A percentile compares a stretch with the other conserved stretches of the same genome.
These are phyloP conservation scores for Vipera latastei DNA, from an alignment of 2,797 vertebrate species.

Conservation along the genomic window DNA sequence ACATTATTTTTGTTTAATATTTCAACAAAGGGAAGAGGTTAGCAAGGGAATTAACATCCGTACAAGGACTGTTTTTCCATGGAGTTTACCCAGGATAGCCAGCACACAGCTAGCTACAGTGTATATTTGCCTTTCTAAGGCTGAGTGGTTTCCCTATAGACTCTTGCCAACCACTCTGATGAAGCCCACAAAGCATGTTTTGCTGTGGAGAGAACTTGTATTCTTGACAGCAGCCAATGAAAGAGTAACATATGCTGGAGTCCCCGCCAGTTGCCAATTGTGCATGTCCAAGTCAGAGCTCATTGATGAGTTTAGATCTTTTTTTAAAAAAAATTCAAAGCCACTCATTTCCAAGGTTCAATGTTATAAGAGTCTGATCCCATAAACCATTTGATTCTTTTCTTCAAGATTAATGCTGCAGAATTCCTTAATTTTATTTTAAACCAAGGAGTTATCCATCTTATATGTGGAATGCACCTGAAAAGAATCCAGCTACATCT, in stretches of 20 bases:
- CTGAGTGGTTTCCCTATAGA: slow-evolving; percentile 51
- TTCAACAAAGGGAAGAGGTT: slow-evolving; percentile 70
- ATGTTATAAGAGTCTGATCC: not conserved
- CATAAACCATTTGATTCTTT: not conserved
- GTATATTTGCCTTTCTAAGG: slow-evolving; percentile 65
- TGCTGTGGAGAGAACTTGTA: fast-evolving
- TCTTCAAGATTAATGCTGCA: not conserved
- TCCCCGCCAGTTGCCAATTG: not conserved
- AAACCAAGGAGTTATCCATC: not conserved
- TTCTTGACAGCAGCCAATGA: not conserved
- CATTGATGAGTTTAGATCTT: not conserved
- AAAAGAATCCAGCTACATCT: not conserved
- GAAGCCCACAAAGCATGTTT: not conserved
- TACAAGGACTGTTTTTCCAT: slow-evolving; percentile 65
- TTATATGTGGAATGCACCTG: not conserved
- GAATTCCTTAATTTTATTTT: not conserved
- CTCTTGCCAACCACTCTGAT: slow-evolving; percentile 50
- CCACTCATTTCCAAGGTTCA: not conserved
- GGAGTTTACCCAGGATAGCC: slow-evolving; percentile 61
- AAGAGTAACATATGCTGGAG: slow-evolving; percentile 7
- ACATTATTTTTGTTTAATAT: slow-evolving; percentile 70
- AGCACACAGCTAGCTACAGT: slow-evolving; percentile 56
- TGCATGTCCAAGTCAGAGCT: not conserved
- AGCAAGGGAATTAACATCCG: slow-evolving; percentile 57
- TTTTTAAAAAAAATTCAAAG: not conserved